These are phyloP conservation scores for Xylota sylvarum DNA, from an alignment of 2,888 invertebrate genomes.

Conservation along the genomic window DNA sequence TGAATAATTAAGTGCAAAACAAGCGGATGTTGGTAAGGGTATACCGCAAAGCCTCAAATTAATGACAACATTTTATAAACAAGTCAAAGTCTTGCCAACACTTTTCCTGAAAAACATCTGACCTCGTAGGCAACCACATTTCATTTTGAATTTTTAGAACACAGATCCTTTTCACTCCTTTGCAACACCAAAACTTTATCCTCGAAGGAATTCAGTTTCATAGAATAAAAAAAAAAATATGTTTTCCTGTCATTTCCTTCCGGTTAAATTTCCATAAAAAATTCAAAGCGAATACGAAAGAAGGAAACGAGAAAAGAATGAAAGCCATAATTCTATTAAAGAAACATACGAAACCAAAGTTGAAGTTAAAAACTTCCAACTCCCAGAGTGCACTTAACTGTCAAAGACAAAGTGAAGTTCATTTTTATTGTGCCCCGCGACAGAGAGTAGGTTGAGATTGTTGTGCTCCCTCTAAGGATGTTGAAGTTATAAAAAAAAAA, in stretches of 20 bases:
- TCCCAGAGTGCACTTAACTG: constrained; percentile 32
- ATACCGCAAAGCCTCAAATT: constrained; percentile 37
- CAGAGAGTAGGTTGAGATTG: not conserved
- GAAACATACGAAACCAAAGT: not conserved
- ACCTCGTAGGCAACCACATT: not conserved
- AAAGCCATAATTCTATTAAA: constrained; percentile 33
- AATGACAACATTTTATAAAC: constrained; percentile 33
- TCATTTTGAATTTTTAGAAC: not conserved
- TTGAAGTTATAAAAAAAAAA: not conserved
- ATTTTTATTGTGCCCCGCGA: constrained; percentile 6
- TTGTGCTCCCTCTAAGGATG: no score
- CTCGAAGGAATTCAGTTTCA: not conserved
- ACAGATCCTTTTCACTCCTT: not conserved
- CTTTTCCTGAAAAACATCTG: not conserved
- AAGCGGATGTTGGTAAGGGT: not conserved
- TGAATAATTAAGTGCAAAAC: constrained; percentile 50
- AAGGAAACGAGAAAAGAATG: not conserved
- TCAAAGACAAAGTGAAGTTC: constrained; percentile 23
- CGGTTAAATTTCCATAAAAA: constrained; percentile 16
- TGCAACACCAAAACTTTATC: constrained; percentile 33
- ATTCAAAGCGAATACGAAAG: constrained; percentile 9
- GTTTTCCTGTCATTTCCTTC: constrained; percentile 24
- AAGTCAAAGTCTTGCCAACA: constrained; percentile 23
- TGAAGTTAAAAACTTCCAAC: constrained; percentile 1
- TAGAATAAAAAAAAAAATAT: constrained; percentile 5